Percentiles rank a stretch among this genome's conserved stretches.
These are phyloP conservation scores for Drosophila borborema DNA, from an alignment of 2,888 invertebrate species.

Conservation along the genomic window DNA sequence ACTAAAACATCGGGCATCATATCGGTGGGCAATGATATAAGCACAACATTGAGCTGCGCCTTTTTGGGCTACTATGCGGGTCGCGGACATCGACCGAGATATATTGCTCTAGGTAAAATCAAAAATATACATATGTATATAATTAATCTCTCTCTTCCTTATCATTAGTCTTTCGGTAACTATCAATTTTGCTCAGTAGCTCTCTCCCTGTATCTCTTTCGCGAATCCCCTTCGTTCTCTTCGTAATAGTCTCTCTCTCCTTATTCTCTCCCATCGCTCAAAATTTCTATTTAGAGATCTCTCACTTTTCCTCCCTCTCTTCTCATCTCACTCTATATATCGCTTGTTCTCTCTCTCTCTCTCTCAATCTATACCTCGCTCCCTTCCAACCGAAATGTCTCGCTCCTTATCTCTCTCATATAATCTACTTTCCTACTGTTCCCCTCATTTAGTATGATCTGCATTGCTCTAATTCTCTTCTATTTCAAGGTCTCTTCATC, in stretches of 20 bases:
- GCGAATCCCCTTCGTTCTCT: too few relatives aligned
- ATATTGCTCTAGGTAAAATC: slow-evolving; percentile 87
- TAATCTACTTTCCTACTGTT: not conserved
- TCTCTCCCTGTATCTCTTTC: too few relatives aligned
- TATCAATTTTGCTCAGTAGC: too few relatives aligned
- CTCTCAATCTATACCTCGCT: not conserved
- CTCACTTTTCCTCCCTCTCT: not conserved
- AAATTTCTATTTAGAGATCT: not conserved
- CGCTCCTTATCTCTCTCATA: not conserved
- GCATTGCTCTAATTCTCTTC: too few relatives aligned
- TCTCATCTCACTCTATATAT: not conserved
- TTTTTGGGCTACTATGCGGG: slow-evolving; percentile 89
- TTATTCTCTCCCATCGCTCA: not conserved
- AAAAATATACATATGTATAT: too few relatives aligned
- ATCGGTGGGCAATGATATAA: slow-evolving; percentile 90
- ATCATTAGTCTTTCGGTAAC: not conserved
- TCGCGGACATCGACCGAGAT: slow-evolving; percentile 89
- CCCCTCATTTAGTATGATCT: not conserved
- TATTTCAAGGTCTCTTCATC: slow-evolving; percentile 84
- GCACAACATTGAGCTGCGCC: slow-evolving; percentile 88
- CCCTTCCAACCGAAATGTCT: too few relatives aligned
- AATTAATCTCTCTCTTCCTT: not conserved
- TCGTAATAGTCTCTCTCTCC: too few relatives aligned
- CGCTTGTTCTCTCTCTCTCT: not conserved
- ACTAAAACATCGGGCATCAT: slow-evolving; percentile 89